These are phyloP conservation scores for Tonatia bakeri DNA, from an alignment of 2,113 vertebrate genomes.

Conservation along the genomic window DNA sequence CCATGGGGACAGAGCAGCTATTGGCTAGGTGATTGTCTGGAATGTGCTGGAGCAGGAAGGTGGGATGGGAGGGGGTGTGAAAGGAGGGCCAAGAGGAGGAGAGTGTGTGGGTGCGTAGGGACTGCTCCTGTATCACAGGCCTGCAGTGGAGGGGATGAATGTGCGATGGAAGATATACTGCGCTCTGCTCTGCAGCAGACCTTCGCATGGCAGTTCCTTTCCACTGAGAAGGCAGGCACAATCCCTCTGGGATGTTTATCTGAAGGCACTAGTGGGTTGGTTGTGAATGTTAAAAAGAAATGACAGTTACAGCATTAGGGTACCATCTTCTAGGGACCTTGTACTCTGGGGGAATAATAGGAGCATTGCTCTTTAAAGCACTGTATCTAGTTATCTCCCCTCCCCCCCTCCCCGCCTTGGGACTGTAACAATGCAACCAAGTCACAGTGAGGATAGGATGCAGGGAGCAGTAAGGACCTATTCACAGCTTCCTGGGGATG, in stretches of 20 bases:
- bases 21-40: background rate
- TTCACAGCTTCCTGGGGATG: background rate
- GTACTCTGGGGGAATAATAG: background rate
- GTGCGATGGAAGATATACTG: background rate
- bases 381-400: background rate
- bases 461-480: background rate
- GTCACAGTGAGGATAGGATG: background rate
- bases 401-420: background rate
- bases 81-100: background rate
- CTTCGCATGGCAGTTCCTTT: background rate
- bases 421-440: background rate
- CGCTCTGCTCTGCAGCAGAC: background rate
- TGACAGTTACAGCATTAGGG: background rate
- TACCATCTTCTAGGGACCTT: background rate
- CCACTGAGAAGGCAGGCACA: background rate
- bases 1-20: background rate
- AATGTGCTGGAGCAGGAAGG: background rate
- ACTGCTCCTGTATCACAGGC: background rate
- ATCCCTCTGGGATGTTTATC: background rate
- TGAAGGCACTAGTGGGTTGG: background rate
- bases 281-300: constrained; percentile 30
- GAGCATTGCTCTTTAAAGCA: background rate
- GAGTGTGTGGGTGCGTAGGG: rapidly evolving
- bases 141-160: background rate
- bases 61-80: background rate